These are phyloP conservation scores for Imbricaverruca yamaguchii DNA, from an alignment of 2,888 invertebrate genomes.

Conservation along the genomic window DNA sequence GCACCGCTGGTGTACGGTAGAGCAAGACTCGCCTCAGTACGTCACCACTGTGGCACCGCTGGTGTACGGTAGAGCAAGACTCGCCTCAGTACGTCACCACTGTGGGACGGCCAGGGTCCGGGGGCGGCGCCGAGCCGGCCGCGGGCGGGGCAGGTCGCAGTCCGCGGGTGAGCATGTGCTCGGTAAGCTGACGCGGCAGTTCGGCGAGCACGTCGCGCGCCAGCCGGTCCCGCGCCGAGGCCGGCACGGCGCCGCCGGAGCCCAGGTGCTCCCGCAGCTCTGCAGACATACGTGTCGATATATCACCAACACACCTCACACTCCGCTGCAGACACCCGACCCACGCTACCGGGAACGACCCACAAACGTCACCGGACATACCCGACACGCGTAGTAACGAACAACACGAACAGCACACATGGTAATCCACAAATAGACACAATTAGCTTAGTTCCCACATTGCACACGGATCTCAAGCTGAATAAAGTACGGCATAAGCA, in stretches of 20 bases:
- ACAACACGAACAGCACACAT: too few species aligned
- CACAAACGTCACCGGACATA: too few species aligned
- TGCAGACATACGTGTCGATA: neutral
- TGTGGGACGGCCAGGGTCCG: neutral
- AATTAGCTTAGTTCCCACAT: too few species aligned
- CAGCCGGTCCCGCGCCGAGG: constrained; percentile 36
- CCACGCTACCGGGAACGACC: constrained; percentile 35
- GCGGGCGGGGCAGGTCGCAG: neutral
- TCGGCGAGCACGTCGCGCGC: constrained; percentile 53
- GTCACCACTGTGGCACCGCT: neutral
- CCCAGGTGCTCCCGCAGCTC: constrained; percentile 30
- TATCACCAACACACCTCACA: neutral
- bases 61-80: neutral
- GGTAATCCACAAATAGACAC: too few species aligned
- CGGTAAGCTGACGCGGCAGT: constrained; percentile 48
- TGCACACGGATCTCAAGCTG: too few species aligned
- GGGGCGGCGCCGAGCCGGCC: neutral
- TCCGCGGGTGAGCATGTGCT: constrained; percentile 41
- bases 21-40: neutral
- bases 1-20: neutral
- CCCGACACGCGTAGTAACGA: too few species aligned
- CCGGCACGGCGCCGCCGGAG: neutral
- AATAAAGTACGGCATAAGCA: too few species aligned
- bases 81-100: neutral
- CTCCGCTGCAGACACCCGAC: neutral